Evolutionary conservation across 2,888 invertebrate species (phyloP), one percentile per base, ranked within the genome.

Genomic region (Mallateleia sp.): DNA sequence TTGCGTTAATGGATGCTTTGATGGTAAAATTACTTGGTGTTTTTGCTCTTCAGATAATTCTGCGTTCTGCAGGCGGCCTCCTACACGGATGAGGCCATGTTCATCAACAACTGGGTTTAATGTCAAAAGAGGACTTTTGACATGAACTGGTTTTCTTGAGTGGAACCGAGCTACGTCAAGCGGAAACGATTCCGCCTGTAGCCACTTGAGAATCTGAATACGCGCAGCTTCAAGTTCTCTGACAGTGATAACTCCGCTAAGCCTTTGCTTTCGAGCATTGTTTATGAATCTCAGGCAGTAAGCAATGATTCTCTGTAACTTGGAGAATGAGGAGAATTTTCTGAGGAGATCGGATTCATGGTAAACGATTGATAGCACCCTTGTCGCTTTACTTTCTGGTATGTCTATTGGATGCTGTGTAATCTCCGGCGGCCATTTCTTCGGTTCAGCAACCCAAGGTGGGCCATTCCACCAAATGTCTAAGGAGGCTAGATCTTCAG

Each of bases 31-130:
- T 5, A 64, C 18, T 25, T 20, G 64, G 22, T 64, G 64, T 25
- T 64, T 64, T 34, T 66, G 66, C 8, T 66, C 66, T 47, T 47
- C 50, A n/a, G 64, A 8, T n/a, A 64, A 14, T 4, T 64, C 11
- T 20, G 64, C 64, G 11, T 64, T 64, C 5, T 25, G 45, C 4
- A 64, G 45, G 5, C 64, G 45, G 1, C 64, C 64, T 24, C 45
- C 64, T 7, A 64, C 64, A 15, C 34, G 18, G 45, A 64, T 64
- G 15, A 64, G n/a, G 2, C 66, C 47, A 14, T 50, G 1, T 18
- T 66, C 15, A 32, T 25, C 47, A 2, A 11, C 25, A n/a, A 56
- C 5, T 54, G 54, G 54, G 8, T 25, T 54, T 20, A 54, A 54
- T 1, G 25, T 24, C 20, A 64, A 25, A n/a, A 64, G 25, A 6